Conservation (phyloP, 1,140 invertebrate species). For the Frieseomelitta varia region DNA sequence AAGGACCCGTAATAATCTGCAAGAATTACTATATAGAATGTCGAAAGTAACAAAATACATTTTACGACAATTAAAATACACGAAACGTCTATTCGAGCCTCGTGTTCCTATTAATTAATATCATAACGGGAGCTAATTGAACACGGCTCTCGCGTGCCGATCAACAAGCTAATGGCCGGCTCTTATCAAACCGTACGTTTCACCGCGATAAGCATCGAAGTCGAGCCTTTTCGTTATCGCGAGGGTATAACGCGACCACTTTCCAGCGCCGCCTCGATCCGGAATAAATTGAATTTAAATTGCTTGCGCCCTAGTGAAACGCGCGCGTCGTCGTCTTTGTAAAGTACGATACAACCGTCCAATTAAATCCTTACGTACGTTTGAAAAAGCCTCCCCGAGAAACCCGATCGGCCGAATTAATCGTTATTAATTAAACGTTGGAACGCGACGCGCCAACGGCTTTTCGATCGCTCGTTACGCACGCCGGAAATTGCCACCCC, state of each 20-base stretch:
- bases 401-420: constrained; percentile 26
- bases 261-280: neutral
- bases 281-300: constrained; percentile 36
- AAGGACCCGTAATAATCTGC: too few species aligned
- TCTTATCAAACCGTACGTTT: constrained; percentile 44
- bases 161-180: constrained; percentile 21
- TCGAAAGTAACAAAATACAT: too few species aligned
- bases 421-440: constrained; percentile 21
- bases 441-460: too few species aligned
- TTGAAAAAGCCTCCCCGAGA: constrained; percentile 1
- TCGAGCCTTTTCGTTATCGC: constrained; percentile 17
- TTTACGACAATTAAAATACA: too few species aligned
- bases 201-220: constrained; percentile 42
- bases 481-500: neutral
- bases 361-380: constrained; percentile 23
- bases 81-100: too few species aligned
- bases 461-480: neutral
- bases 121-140: constrained; percentile 45
- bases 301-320: neutral
- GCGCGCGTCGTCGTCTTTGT: neutral
- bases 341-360: neutral
- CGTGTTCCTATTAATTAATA: constrained; percentile 45
- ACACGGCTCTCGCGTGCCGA: constrained; percentile 33
- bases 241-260: too few species aligned
- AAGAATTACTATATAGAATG: too few species aligned